phyloP scores from a whole-genome alignment of 2,113 vertebrate species.

The Crotalus helleri region DNA sequence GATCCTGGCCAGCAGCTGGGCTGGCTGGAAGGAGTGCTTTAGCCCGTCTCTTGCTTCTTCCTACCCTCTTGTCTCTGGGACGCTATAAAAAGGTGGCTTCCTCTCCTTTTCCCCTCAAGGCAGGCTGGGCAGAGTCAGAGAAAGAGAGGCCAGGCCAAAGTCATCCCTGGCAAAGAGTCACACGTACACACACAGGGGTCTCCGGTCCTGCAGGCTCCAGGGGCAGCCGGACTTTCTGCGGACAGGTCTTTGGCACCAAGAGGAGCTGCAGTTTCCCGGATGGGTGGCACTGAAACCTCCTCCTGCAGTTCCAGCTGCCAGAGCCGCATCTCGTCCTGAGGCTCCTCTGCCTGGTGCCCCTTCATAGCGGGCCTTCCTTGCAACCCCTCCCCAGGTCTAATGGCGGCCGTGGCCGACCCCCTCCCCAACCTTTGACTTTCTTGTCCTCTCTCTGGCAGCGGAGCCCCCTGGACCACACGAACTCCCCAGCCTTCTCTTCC shows the following conservation, averaged over 20 bases:
- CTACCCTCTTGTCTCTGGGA: not conserved
- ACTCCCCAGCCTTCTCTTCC: conserved; percentile 54
- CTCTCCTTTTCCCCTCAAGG: not conserved
- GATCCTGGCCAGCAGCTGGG: not conserved
- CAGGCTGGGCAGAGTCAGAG: not conserved
- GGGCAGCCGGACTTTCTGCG: not conserved
- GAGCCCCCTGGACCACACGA: conserved; percentile 42
- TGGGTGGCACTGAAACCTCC: not conserved
- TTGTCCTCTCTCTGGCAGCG: not conserved
- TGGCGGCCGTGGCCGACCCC: not conserved
- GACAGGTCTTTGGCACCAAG: not conserved
- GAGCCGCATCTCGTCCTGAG: not conserved
- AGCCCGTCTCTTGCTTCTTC: not conserved
- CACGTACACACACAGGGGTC: not conserved
- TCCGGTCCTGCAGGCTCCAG: not conserved
- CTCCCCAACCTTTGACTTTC: conserved; percentile 22
- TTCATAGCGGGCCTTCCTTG: not conserved
- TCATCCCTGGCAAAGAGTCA: not conserved
- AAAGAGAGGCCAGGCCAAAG: not conserved
- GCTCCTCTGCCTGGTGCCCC: not conserved
- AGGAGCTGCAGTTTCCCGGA: not conserved
- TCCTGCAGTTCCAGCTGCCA: conserved; percentile 43
- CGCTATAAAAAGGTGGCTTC: not conserved
- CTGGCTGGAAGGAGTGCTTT: rapidly evolving
- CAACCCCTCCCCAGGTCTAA: not conserved